Evolutionary conservation across 30 jellyfish, hydroid and myxozoan genomes (phyloP), one percentile per base, ranked within the genome.

Genomic region (Cassiopea xamachana): DNA sequence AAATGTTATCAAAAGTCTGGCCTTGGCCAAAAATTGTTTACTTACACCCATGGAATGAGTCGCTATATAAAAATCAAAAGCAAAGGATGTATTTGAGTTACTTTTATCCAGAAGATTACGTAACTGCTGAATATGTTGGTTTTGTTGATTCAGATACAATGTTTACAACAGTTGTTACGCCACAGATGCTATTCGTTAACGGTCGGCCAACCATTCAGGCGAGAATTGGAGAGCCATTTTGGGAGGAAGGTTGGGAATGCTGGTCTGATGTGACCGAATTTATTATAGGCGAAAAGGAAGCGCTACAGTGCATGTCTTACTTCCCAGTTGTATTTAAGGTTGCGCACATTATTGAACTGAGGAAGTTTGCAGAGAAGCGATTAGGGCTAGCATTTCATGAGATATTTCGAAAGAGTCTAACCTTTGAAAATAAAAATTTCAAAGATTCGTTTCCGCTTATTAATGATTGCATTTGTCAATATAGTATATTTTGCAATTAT

Each of bases 91-190:
- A 27, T 51, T 72, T 58, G 82, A 92, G 89, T 71, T 84, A 84
- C 51, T 84, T 84, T 60, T 84, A 69, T 46, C 92, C 92, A 15
- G 92, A 84, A 17, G 18, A 74, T 1, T 97, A 71, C 59, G 90
- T 87, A 1, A 60, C 73, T 39, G 90, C 92, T 15, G 87, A 87
- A 17, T 92, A 48, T 81, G 92, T 92, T 48, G 98, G 96, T 15
- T 92, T 77, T 62, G 90, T 92, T n/a, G 98, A 92, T 80, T 73
- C 89, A 48, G 98, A 92, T 50, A 86, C 89, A 14, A 47, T 92
- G 86, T 85, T 92, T 72, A 80, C 84, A 39, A 46, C 96, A 1
- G 87, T 81, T 19, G 96, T 92, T 60, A 92, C 98, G 18, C 96
- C 96, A 14, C 49, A 80, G n/a, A 14, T 62, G 48, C 16, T 85